Conservation (phyloP, 1,140 invertebrate genomes). For the Drosophila yakuba region DNA sequence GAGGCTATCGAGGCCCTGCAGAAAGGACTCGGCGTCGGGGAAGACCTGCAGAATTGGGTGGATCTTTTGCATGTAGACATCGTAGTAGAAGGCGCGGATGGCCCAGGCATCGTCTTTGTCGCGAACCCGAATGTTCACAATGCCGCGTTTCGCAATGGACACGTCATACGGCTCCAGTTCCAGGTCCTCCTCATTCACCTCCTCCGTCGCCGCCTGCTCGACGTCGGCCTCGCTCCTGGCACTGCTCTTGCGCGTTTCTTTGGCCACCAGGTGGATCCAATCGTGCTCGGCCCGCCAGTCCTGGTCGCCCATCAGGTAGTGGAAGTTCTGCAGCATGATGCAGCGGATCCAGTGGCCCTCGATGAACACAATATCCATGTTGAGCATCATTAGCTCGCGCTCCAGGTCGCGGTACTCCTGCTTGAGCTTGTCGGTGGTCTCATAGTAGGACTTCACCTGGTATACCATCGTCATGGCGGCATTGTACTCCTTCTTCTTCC, state of each 20-base stretch:
- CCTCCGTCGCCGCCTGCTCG: not conserved
- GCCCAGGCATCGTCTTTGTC: constrained; percentile 83
- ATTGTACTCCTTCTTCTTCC: constrained; percentile 80
- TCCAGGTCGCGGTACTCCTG: constrained; percentile 64
- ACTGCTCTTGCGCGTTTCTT: not conserved
- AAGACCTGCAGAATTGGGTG: constrained; percentile 77
- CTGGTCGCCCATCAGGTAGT: constrained; percentile 75
- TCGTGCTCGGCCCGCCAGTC: constrained; percentile 78
- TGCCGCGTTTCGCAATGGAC: constrained; percentile 71
- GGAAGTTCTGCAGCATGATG: constrained; percentile 82
- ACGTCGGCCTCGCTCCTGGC: not conserved
- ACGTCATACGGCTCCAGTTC: constrained; percentile 40
- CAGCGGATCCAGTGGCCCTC: constrained; percentile 79
- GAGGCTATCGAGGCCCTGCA: constrained; percentile 65
- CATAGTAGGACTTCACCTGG: constrained; percentile 76
- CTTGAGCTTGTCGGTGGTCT: constrained; percentile 68
- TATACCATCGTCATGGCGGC: constrained; percentile 75
- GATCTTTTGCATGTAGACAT: constrained; percentile 66
- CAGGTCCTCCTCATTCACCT: constrained; percentile 2
- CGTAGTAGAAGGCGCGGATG: constrained; percentile 74
- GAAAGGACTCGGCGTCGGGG: constrained; percentile 60
- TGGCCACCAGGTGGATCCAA: constrained; percentile 73
- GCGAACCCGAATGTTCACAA: constrained; percentile 72
- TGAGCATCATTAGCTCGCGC: constrained; percentile 71
- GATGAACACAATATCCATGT: constrained; percentile 82